Evolutionary conservation across 2,888 invertebrate species (phyloP).

Genomic region (Allacma fusca): DNA sequence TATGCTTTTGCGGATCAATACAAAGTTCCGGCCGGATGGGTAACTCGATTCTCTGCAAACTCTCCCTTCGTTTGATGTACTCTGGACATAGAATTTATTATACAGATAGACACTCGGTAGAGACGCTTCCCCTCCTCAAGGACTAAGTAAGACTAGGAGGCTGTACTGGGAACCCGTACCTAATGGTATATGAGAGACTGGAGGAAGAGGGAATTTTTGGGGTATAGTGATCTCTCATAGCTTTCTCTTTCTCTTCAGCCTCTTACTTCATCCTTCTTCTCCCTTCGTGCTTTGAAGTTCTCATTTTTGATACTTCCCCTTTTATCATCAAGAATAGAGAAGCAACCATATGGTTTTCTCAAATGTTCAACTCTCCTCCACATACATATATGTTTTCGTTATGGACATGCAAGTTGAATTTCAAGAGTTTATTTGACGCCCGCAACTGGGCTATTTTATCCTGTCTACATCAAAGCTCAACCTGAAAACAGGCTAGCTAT

Average conservation of each 20-base stretch:
- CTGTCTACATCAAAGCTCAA: not conserved
- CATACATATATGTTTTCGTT: not conserved
- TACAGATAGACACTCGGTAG: not conserved
- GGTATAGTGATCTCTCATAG: not conserved
- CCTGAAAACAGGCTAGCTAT: not conserved
- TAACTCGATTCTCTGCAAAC: conserved; percentile 1
- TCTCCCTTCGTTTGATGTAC: conserved; percentile 18
- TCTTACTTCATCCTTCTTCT: conserved; percentile 5
- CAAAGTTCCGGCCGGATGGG: conserved; percentile 21
- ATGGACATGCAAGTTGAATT: not conserved
- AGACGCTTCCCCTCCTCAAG: not conserved
- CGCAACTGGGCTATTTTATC: not conserved
- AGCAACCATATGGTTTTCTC: not conserved
- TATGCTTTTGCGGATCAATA: conserved; percentile 22
- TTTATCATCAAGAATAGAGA: not conserved
- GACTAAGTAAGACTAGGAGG: too few species aligned
- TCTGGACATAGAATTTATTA: conserved; percentile 23
- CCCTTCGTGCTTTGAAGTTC: not conserved
- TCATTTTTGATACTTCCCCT: conserved; percentile 2
- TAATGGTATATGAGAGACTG: not conserved
- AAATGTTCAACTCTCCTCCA: not conserved
- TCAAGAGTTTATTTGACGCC: conserved; percentile 8
- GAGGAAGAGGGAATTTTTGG: not conserved
- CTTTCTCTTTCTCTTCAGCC: not conserved
- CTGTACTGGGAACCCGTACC: too few species aligned